phyloP scores from a whole-genome alignment of 2,797 vertebrate genomes.

The Sebastes trivittatus region DNA sequence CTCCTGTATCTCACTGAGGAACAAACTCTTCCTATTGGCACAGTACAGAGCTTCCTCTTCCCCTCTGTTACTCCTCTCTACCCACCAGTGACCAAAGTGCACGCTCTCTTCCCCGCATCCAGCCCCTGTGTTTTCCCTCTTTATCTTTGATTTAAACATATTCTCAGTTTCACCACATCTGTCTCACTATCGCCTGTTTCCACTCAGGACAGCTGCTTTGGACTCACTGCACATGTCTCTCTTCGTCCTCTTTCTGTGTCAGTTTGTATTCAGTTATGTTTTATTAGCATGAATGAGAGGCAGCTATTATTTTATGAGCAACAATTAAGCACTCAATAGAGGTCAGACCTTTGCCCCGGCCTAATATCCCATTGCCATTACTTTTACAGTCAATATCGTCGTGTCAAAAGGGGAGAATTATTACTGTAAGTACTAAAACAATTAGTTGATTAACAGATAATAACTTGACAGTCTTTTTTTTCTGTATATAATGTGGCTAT shows the following conservation, averaged over 20 bases:
- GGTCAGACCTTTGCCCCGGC: not conserved
- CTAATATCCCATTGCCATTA: not conserved
- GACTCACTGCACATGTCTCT: not conserved
- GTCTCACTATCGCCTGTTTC: slow-evolving; percentile 24
- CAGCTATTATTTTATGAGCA: not conserved
- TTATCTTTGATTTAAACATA: slow-evolving; percentile 27
- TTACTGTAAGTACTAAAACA: not conserved
- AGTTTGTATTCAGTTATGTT: slow-evolving; percentile 11
- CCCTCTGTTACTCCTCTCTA: slow-evolving; percentile 35
- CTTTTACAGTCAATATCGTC: not conserved
- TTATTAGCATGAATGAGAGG: slow-evolving; percentile 31
- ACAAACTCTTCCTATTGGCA: slow-evolving; percentile 86
- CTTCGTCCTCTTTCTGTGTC: slow-evolving; percentile 28
- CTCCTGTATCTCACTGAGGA: slow-evolving; percentile 83
- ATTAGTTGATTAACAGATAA: not conserved
- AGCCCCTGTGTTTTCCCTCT: slow-evolving; percentile 3
- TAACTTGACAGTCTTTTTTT: not conserved
- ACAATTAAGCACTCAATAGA: slow-evolving; percentile 26
- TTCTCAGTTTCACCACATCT: slow-evolving; percentile 2
- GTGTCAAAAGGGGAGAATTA: not conserved
- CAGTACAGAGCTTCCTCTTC: slow-evolving; percentile 66
- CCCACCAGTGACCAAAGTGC: slow-evolving; percentile 50
- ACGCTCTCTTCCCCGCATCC: slow-evolving; percentile 16
- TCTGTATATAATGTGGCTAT: not conserved
- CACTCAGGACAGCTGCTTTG: slow-evolving; percentile 4